These are phyloP conservation scores for Hephaestus fuliginosus DNA, from an alignment of 2,797 vertebrate species.

Conservation along the genomic window DNA sequence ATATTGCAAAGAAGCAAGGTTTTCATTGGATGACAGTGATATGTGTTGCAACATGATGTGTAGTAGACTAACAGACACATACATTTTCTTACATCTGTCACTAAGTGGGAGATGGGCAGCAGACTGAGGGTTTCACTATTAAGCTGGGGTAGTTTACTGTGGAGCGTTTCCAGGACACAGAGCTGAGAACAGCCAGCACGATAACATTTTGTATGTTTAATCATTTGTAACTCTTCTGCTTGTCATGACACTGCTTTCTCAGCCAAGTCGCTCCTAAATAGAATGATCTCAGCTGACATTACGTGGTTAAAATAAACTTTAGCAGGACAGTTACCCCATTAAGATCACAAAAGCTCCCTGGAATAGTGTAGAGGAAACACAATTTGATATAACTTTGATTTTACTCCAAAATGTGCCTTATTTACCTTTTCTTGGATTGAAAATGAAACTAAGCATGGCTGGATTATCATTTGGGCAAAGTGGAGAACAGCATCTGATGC, in stretches of 20 bases:
- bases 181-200: not conserved
- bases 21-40: not conserved
- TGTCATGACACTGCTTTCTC: not conserved
- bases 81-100: not conserved
- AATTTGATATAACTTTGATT: not conserved
- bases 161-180: not conserved
- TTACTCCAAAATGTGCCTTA: not conserved
- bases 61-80: not conserved
- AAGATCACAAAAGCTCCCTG: not conserved
- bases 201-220: not conserved
- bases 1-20: not conserved
- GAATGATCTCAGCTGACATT: not conserved
- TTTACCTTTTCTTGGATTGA: not conserved
- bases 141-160: slow-evolving; percentile 1
- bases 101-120: not conserved
- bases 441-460: not conserved
- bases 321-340: not conserved
- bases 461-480: not conserved
- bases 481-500: not conserved
- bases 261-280: not conserved
- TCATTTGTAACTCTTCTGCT: not conserved
- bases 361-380: not conserved
- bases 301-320: not conserved
- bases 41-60: not conserved
- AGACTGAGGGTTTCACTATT: slow-evolving; percentile 10